Evolutionary conservation across 2,113 vertebrate genomes (phyloP).

Genomic region (Centropristis striata): DNA sequence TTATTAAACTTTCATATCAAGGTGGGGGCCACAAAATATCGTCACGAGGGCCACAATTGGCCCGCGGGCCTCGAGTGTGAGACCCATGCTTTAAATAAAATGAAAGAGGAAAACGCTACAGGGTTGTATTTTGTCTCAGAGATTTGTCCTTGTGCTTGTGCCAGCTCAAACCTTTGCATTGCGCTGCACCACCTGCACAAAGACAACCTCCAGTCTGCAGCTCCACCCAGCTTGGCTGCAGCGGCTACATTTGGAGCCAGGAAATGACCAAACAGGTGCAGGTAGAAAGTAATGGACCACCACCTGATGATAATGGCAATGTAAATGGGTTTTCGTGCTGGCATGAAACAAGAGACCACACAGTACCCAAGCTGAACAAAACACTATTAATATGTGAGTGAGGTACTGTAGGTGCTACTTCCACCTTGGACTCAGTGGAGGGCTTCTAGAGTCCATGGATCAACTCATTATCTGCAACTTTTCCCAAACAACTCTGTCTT

Average conservation of each 20-base stretch:
- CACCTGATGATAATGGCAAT: not conserved
- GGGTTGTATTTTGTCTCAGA: not conserved
- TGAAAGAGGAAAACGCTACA: not conserved
- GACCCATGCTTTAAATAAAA: too few relatives aligned
- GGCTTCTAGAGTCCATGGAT: not conserved
- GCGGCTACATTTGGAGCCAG: not conserved
- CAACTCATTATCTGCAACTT: not conserved
- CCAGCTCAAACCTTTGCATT: not conserved
- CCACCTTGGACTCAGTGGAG: not conserved
- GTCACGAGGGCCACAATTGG: too few relatives aligned
- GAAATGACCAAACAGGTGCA: constrained; percentile 11
- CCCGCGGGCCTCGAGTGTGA: too few relatives aligned
- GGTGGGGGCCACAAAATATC: too few relatives aligned
- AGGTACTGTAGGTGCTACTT: not conserved
- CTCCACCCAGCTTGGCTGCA: not conserved
- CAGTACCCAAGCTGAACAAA: not conserved
- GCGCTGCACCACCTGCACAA: not conserved
- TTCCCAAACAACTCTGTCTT: constrained; percentile 5
- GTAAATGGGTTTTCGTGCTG: not conserved
- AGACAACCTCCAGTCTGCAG: not conserved
- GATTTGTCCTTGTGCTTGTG: not conserved
- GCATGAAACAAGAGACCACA: not conserved
- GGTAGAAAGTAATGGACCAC: not conserved
- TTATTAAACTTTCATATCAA: too few relatives aligned
- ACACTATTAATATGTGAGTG: not conserved